A percentile compares a stretch with the other conserved stretches of the same genome.
These are phyloP conservation scores for Phoxinus dragarum DNA, from an alignment of 2,797 vertebrate genomes.

Conservation along the genomic window DNA sequence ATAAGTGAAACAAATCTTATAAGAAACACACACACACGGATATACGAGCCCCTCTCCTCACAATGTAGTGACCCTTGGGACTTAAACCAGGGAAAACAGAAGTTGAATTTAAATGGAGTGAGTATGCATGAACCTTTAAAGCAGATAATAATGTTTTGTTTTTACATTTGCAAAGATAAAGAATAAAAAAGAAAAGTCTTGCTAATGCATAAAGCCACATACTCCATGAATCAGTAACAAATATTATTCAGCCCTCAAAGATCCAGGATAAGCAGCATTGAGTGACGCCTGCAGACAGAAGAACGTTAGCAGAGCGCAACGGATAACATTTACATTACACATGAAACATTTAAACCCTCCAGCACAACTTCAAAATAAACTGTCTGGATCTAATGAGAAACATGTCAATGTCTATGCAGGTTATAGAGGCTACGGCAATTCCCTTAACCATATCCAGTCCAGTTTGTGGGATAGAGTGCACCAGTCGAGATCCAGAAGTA, in stretches of 20 bases:
- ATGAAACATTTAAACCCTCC: not conserved
- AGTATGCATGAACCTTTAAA: not conserved
- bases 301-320: not conserved
- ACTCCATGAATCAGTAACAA: not conserved
- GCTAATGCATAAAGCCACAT: not conserved
- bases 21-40: not conserved
- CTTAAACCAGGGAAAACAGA: not conserved
- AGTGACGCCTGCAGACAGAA: conserved; percentile 21
- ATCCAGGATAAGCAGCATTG: not conserved
- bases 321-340: not conserved
- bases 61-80: not conserved
- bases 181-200: not conserved
- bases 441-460: not conserved
- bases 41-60: not conserved
- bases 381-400: not conserved
- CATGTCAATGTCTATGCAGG: not conserved
- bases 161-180: not conserved
- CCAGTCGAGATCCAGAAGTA: not conserved
- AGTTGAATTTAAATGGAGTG: not conserved
- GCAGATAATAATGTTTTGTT: not conserved
- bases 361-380: not conserved
- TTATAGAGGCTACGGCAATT: not conserved
- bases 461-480: not conserved
- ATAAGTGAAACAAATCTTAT: not conserved
- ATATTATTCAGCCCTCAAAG: not conserved